phyloP scores from a whole-genome alignment of 1,140 invertebrate species.

The Oryzaephilus surinamensis region DNA sequence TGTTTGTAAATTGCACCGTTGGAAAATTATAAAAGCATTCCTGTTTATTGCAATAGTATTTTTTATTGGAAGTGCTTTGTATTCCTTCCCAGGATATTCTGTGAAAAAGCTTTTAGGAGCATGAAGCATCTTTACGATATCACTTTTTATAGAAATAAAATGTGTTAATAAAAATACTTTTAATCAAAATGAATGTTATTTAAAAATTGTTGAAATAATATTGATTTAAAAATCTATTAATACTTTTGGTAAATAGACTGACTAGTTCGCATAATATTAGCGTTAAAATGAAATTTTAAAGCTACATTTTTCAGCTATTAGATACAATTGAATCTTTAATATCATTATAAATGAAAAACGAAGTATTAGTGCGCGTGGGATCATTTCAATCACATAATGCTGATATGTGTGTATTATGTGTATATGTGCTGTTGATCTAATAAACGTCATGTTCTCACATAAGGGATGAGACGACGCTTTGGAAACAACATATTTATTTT shows the following conservation, averaged over 20 bases:
- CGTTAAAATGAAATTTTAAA: background rate
- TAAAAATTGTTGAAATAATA: too few relatives aligned
- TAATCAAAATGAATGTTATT: too few relatives aligned
- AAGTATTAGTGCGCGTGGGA: conserved; percentile 8
- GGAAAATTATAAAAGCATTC: conserved; percentile 37
- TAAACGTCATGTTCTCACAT: conserved; percentile 6
- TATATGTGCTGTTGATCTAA: conserved; percentile 10
- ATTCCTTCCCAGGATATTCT: conserved; percentile 42
- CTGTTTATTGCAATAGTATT: conserved; percentile 31
- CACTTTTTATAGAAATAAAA: too few relatives aligned
- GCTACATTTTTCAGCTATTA: background rate
- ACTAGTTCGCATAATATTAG: background rate
- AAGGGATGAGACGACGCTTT: conserved; percentile 2
- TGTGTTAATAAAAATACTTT: too few relatives aligned
- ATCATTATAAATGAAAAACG: conserved; percentile 3
- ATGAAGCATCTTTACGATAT: too few relatives aligned
- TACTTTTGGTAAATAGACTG: background rate
- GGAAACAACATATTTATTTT: conserved; percentile 6
- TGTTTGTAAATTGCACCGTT: conserved; percentile 41
- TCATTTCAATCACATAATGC: conserved; percentile 12
- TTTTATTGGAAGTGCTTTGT: conserved; percentile 37
- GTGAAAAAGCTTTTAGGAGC: conserved; percentile 41
- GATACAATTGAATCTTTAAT: conserved; percentile 3
- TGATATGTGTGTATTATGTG: conserved; percentile 10
- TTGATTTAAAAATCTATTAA: background rate